Percentiles rank a stretch among this genome's conserved stretches.
Conservation (phyloP, 2,888 invertebrate species). For the Cryptocephalus primarius region DNA sequence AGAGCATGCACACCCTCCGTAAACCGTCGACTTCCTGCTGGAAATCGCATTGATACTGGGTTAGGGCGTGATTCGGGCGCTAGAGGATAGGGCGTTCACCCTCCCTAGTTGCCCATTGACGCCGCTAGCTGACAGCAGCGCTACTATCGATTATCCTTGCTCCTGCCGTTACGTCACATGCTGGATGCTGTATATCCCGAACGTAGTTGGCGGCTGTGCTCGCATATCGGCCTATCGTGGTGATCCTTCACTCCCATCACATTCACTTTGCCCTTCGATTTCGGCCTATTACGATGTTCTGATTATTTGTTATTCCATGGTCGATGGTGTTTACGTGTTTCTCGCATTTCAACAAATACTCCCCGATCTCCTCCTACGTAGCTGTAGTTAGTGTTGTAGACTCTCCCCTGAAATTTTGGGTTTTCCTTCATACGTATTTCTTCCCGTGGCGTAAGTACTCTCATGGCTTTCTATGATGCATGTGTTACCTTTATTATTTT, state of each 20-base stretch:
- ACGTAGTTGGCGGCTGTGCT: constrained; percentile 29
- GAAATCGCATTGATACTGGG: no score
- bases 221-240: constrained; percentile 5
- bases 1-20: no score
- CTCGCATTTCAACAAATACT: constrained; percentile 7
- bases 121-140: constrained; percentile 32
- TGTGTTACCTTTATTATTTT: no score
- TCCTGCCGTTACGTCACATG: constrained; percentile 29
- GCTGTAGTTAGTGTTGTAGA: no score
- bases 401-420: no score
- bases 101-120: constrained; percentile 24
- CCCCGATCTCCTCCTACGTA: no score
- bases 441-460: no score
- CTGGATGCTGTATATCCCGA: constrained; percentile 31
- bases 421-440: no score
- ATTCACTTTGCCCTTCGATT: background rate
- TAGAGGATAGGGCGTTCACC: constrained; percentile 35
- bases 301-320: constrained; percentile 2
- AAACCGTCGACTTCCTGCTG: no score
- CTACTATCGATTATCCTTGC: constrained; percentile 36
- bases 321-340: constrained; percentile 4
- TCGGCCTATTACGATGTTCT: background rate
- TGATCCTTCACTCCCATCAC: constrained; percentile 3
- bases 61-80: constrained; percentile 15
- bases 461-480: no score